phyloP scores from a whole-genome alignment of 2,113 vertebrate species.

The Phyllostomus discolor region DNA sequence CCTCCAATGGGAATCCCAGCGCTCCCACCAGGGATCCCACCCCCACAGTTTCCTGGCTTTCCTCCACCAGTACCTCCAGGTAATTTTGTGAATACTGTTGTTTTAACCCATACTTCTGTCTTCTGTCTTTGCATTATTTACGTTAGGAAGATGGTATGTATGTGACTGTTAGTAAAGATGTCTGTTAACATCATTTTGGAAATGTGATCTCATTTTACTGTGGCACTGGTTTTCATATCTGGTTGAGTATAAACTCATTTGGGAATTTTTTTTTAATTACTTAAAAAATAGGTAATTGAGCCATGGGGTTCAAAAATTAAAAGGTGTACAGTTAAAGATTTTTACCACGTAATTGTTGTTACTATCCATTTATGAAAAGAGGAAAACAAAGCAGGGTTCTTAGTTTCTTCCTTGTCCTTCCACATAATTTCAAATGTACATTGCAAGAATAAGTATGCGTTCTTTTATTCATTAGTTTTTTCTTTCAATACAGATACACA shows the following conservation, averaged over 20 bases:
- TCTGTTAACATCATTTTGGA: background rate
- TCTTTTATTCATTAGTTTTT: background rate
- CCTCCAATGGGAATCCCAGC: slow-evolving; percentile 92
- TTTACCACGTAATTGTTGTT: background rate
- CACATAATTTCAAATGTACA: background rate
- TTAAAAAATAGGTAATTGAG: background rate
- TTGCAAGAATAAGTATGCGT: background rate
- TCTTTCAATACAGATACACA: background rate
- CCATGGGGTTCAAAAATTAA: background rate
- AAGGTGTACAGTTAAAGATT: background rate
- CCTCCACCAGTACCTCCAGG: slow-evolving; percentile 92
- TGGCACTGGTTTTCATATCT: background rate
- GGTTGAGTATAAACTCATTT: background rate
- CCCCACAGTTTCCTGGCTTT: slow-evolving; percentile 95
- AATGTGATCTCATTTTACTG: background rate
- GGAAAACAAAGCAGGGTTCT: background rate
- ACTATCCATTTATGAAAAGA: background rate
- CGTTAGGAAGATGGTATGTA: background rate
- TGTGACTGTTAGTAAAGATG: background rate
- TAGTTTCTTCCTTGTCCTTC: background rate
- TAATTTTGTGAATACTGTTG: slow-evolving; percentile 70
- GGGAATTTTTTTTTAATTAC: background rate
- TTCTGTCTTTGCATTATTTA: background rate
- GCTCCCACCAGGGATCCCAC: slow-evolving; percentile 94
- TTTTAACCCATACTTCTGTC: background rate